These are phyloP conservation scores for Polypterus senegalus DNA, from an alignment of 2,113 vertebrate species.

Conservation along the genomic window DNA sequence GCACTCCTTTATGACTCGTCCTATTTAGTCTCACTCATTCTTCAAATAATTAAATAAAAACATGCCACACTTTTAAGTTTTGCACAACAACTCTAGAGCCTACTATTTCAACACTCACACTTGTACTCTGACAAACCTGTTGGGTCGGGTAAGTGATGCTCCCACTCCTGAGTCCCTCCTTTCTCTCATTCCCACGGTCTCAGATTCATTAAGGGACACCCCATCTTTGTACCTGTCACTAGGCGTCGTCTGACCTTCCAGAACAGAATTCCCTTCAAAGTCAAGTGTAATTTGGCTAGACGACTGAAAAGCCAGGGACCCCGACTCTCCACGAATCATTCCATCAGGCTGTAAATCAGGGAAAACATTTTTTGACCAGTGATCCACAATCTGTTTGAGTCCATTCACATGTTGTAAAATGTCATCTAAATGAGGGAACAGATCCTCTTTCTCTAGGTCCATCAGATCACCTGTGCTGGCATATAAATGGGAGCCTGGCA, in stretches of 20 bases:
- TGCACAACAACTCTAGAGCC: too few relatives aligned
- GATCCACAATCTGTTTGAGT: conserved; percentile 77
- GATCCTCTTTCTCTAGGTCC: conserved; percentile 79
- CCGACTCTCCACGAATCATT: conserved; percentile 21
- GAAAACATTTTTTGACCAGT: conserved; percentile 74
- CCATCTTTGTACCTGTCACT: conserved; percentile 74
- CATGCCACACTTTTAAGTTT: too few relatives aligned
- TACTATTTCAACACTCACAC: too few relatives aligned
- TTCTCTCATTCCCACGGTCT: conserved; percentile 64
- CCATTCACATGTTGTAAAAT: conserved; percentile 85
- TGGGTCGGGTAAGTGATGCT: conserved; percentile 84
- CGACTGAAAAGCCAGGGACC: conserved; percentile 34
- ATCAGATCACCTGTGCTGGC: conserved; percentile 89
- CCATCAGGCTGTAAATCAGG: conserved; percentile 45
- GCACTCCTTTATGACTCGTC: too few relatives aligned
- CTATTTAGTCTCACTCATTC: too few relatives aligned
- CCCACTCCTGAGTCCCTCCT: conserved; percentile 91
- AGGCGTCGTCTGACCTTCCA: conserved; percentile 67
- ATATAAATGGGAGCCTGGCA: conserved; percentile 67
- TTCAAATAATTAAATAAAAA: too few relatives aligned
- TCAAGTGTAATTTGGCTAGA: conserved; percentile 71
- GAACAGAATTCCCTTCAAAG: conserved; percentile 78
- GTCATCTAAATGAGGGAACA: conserved; percentile 83
- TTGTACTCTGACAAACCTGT: conserved; percentile 52
- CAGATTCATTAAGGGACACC: conserved; percentile 67